Base-by-base conservation (phyloP, 1,140 invertebrate genomes). In the Sarcophaga bullata region DNA sequence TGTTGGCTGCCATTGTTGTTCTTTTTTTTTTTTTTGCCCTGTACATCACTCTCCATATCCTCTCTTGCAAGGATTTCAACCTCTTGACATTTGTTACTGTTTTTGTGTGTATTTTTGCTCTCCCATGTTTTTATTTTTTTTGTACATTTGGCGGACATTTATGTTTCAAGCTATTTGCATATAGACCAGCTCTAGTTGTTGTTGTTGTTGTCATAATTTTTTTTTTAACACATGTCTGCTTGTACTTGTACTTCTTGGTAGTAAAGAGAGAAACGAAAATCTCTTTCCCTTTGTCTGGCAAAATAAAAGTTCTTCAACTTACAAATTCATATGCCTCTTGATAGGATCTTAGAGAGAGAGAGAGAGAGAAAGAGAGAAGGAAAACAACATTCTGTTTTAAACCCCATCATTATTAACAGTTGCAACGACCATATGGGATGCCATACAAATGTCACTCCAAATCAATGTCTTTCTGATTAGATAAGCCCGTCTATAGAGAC, bases 101-200 rank as follows among this genome's bases (percentile, higher is more conserved):
- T 15, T 68, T 17, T 52, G 50, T 52, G 50, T 10, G 2, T 52
- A 1, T 3, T 9, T 52, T 9, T 52, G 6, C 4, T 37, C 25
- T 1, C 25, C 4, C 6, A 3, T 52, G 6, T 52, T 52, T 52
- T 52, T 52, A 37, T 58, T 13, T 58, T 58, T 58, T n/a, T 58
- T 58, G 54, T 58, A 17, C 62, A 68, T 68, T 68, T 19, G 62
- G 62, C 62, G 62, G 62, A 68, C 62, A 68, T 68, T 25, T 68
- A 68, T 68, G 11, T 68, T 68, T 19, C 62, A 37, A 37, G 4
- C 4, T 37, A 68, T 68, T 68, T 68, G 62, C 62, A 68, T 68
- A 19, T 1, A 37, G 25, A 37, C 25, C 25, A 68, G 7, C 19
- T 68, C n/a, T 68, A 25, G 19, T n/a, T n/a, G 54, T 58, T 58